Conservation (phyloP, 2,888 invertebrate species). For the Teleogryllus oceanicus region DNA sequence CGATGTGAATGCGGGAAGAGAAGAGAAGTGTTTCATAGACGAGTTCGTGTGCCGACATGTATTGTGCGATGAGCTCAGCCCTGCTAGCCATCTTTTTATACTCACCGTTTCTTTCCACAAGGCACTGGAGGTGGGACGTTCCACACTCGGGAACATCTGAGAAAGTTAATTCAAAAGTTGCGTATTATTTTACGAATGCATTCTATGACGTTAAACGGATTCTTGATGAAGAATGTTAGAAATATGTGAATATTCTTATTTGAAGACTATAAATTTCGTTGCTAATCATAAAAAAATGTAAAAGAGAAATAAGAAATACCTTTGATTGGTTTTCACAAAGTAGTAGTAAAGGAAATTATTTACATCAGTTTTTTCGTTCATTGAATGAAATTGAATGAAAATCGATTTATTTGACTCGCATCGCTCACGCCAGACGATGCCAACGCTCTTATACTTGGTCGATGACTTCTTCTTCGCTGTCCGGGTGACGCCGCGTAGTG, state of each 20-base stretch:
- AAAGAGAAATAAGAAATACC: background rate
- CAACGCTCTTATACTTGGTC: too few species aligned
- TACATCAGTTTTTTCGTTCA: too few species aligned
- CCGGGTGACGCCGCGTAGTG: too few species aligned
- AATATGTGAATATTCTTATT: background rate
- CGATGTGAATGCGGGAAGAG: too few species aligned
- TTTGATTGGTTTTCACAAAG: background rate
- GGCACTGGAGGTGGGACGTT: background rate
- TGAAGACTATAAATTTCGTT: background rate
- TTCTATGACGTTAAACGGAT: background rate
- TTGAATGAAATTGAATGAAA: too few species aligned
- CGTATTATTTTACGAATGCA: background rate
- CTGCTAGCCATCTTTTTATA: background rate
- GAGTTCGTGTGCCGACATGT: too few species aligned
- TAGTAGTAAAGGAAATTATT: background rate
- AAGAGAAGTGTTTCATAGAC: too few species aligned
- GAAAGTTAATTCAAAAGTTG: background rate
- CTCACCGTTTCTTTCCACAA: background rate
- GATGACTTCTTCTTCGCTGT: too few species aligned
- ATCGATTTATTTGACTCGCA: too few species aligned
- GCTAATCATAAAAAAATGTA: too few species aligned
- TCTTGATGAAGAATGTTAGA: background rate
- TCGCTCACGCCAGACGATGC: too few species aligned
- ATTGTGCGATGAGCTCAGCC: too few species aligned
- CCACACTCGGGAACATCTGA: background rate